A percentile compares a stretch with the other conserved stretches of the same genome.
phyloP scores from a whole-genome alignment of 2,113 vertebrate genomes.

The Loxodonta africana region DNA sequence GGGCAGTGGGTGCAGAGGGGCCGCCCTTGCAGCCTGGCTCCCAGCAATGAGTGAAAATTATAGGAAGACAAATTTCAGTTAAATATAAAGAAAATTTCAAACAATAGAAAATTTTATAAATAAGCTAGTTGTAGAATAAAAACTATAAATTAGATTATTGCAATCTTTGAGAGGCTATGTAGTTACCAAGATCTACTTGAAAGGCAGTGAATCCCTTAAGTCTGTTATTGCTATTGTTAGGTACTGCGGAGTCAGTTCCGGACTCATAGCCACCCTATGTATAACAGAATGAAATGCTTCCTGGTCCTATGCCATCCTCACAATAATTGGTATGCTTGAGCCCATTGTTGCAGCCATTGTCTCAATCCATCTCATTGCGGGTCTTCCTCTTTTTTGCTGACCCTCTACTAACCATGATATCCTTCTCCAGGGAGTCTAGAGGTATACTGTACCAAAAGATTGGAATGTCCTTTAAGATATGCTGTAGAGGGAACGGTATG shows the following conservation, averaged over 20 bases:
- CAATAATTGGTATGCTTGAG: no score
- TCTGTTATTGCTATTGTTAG: no score
- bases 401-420: not conserved
- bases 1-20: no score
- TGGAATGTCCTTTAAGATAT: not conserved
- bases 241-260: no score
- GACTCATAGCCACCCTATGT: no score
- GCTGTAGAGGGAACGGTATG: not conserved
- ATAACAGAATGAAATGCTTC: no score
- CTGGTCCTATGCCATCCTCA: no score
- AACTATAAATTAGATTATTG: not conserved
- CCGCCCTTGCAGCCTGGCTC: no score
- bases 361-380: not conserved
- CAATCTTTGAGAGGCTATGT: not conserved
- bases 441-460: not conserved
- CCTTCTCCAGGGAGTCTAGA: not conserved
- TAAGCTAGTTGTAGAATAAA: not conserved
- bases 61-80: not conserved
- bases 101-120: not conserved
- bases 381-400: not conserved
- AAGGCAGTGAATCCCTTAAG: not conserved
- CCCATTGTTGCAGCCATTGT: not conserved
- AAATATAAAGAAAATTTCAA: not conserved
- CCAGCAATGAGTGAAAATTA: not conserved
- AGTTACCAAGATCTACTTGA: not conserved